Evolutionary conservation across 2,113 vertebrate species (phyloP).

Genomic region (Leucosticte australis): DNA sequence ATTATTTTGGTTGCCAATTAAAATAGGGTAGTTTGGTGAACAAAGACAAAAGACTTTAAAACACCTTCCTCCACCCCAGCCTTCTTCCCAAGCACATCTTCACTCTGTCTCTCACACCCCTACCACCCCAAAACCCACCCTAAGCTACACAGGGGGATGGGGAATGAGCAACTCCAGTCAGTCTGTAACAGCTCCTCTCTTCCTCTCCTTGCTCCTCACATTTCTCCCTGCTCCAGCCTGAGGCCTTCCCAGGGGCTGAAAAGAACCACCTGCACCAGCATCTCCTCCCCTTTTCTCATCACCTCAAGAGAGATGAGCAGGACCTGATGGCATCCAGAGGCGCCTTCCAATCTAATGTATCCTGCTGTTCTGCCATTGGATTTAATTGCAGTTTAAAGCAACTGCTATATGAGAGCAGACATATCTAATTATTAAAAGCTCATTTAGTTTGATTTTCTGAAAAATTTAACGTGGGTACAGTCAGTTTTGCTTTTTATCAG

Average conservation of each 20-base stretch:
- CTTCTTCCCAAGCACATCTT: not conserved
- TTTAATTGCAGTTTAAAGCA: not conserved
- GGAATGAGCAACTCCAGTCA: not conserved
- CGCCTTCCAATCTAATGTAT: not conserved
- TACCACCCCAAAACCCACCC: fast-evolving
- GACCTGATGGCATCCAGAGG: not conserved
- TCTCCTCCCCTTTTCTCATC: not conserved
- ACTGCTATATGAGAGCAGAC: not conserved
- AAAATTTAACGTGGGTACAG: not conserved
- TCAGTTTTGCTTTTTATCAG: not conserved
- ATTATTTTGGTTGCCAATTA: not conserved
- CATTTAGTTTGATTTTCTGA: not conserved
- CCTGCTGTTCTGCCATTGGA: not conserved
- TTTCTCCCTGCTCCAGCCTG: not conserved
- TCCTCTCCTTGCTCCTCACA: not conserved
- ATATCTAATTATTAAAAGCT: not conserved
- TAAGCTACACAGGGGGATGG: fast-evolving
- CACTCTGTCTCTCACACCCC: fast-evolving
- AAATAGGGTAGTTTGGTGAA: not conserved
- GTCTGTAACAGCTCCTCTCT: not conserved
- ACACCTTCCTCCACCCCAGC: fast-evolving
- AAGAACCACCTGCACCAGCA: not conserved
- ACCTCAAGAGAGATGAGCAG: not conserved
- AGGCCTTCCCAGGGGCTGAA: no score
- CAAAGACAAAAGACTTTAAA: not conserved